phyloP scores from a whole-genome alignment of 2,797 vertebrate species.

The Ataeniobius toweri region DNA sequence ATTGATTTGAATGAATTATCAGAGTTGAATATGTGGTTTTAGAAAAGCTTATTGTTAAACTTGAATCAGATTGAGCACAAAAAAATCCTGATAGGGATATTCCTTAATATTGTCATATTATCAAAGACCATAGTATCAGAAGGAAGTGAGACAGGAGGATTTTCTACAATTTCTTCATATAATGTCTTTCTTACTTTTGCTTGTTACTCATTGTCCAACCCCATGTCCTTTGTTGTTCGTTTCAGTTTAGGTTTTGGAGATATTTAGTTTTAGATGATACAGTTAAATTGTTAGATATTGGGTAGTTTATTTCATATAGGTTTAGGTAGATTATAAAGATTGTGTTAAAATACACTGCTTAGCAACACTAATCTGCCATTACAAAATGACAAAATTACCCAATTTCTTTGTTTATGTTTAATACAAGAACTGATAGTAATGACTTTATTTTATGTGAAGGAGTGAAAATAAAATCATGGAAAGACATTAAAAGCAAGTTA shows the following conservation, averaged over 20 bases:
- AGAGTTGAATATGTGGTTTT: no score
- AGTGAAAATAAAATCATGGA: not conserved
- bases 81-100: no score
- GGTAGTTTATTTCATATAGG: no score
- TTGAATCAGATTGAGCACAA: not conserved
- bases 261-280: not conserved
- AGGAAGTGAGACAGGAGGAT: not conserved
- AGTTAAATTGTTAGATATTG: not conserved
- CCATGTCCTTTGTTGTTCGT: not conserved
- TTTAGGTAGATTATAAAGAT: not conserved
- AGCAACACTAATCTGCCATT: not conserved
- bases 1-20: no score
- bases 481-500: not conserved
- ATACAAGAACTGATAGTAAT: not conserved
- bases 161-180: not conserved
- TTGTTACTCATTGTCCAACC: not conserved
- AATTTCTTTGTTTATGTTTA: not conserved
- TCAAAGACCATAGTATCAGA: not conserved
- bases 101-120: not conserved
- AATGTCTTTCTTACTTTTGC: not conserved
- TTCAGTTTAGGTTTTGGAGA: not conserved
- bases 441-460: not conserved
- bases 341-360: not conserved
- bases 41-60: not conserved
- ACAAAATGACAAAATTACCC: not conserved